phyloP scores from a whole-genome alignment of 2,888 invertebrate genomes.

The Pristionchus japonicus region DNA sequence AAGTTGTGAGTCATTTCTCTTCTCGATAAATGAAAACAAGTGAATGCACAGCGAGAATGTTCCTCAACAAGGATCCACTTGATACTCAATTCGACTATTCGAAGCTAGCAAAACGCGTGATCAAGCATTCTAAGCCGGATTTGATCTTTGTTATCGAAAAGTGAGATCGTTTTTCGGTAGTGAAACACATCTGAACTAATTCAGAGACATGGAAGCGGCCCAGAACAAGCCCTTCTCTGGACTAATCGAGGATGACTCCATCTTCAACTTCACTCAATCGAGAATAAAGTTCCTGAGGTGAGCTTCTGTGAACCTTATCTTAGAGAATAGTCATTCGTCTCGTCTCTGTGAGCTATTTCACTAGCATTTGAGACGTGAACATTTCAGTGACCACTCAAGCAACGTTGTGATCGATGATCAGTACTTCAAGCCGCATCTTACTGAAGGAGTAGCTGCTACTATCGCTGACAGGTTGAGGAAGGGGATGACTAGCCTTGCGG shows the following conservation, averaged over 20 bases:
- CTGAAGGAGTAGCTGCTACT: not conserved
- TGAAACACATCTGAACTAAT: not conserved
- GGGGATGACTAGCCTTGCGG: not conserved
- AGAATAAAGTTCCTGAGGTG: slow-evolving; percentile 1
- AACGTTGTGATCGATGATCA: slow-evolving; percentile 27
- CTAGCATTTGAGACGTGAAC: no score
- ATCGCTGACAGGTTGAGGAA: not conserved
- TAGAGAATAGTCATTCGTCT: no score
- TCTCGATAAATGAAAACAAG: not conserved
- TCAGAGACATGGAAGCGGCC: slow-evolving; percentile 16
- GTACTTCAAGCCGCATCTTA: slow-evolving; percentile 14
- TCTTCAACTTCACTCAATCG: slow-evolving; percentile 10
- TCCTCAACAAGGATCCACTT: slow-evolving; percentile 27
- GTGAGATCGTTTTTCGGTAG: not conserved
- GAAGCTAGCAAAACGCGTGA: not conserved
- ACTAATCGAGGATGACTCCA: not conserved
- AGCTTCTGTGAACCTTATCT: no score
- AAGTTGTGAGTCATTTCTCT: not conserved
- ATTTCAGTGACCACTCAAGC: not conserved
- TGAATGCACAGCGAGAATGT: not conserved
- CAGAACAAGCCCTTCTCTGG: not conserved
- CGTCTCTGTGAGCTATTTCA: no score
- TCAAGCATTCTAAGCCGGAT: not conserved
- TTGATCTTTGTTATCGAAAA: slow-evolving; percentile 1
- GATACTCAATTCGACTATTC: not conserved